phyloP scores from a whole-genome alignment of 2,888 invertebrate species.

The Lymantria dispar region DNA sequence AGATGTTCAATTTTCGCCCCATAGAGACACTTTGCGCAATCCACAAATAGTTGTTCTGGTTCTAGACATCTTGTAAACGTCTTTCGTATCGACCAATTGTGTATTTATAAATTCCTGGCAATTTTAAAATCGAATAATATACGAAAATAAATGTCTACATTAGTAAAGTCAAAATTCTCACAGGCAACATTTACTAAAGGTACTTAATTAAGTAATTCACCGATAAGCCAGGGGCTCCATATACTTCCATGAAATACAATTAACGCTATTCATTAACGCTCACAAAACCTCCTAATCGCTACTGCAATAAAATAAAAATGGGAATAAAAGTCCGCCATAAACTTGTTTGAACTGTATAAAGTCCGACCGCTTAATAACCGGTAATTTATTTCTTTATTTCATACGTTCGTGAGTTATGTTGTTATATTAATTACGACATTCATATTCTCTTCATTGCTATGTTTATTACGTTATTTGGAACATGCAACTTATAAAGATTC shows the following conservation, averaged over 20 bases:
- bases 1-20: too few relatives aligned
- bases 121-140: too few relatives aligned
- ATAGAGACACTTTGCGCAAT: too few relatives aligned
- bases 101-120: too few relatives aligned
- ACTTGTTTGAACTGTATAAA: constrained; percentile 2
- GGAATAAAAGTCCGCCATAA: constrained; percentile 7
- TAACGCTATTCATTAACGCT: constrained; percentile 3
- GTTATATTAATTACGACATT: constrained; percentile 31
- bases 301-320: constrained; percentile 3
- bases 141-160: not conserved
- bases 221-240: not conserved
- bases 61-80: too few relatives aligned
- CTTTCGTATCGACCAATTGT: too few relatives aligned
- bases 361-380: constrained; percentile 11
- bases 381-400: constrained; percentile 12
- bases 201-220: not conserved
- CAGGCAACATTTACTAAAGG: not conserved
- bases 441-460: constrained; percentile 20
- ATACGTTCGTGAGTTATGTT: constrained; percentile 30
- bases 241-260: constrained; percentile 2
- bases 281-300: constrained; percentile 4
- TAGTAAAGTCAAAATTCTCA: not conserved
- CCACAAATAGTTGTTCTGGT: too few relatives aligned
- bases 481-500: constrained; percentile 21
- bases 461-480: constrained; percentile 21